phyloP scores from a whole-genome alignment of 1,140 invertebrate genomes.

The Melitaea cinxia region DNA sequence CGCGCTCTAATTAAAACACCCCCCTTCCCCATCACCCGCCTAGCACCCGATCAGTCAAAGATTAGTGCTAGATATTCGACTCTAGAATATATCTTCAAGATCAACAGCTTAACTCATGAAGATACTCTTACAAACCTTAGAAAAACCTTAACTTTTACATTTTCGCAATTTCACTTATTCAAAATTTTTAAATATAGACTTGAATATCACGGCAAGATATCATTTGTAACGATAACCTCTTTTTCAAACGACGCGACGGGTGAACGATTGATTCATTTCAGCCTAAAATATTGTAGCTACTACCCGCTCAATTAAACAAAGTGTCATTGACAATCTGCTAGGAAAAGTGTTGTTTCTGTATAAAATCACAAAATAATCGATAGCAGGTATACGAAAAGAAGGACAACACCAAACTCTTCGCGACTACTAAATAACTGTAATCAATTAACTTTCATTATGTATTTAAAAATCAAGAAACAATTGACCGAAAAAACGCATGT shows the following conservation, averaged over 20 bases:
- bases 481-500: not conserved
- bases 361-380: too few relatives aligned
- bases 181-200: too few relatives aligned
- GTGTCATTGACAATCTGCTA: too few relatives aligned
- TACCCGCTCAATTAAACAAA: too few relatives aligned
- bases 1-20: conserved; percentile 72
- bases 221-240: too few relatives aligned
- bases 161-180: too few relatives aligned
- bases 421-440: not conserved
- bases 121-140: not conserved
- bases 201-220: too few relatives aligned
- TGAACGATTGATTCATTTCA: too few relatives aligned
- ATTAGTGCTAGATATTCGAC: conserved; percentile 2
- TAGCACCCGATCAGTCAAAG: conserved; percentile 31
- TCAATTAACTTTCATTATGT: not conserved
- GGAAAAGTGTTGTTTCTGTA: too few relatives aligned
- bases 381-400: not conserved
- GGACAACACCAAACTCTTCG: not conserved
- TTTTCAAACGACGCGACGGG: too few relatives aligned
- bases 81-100: not conserved
- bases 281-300: too few relatives aligned
- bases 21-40: conserved; percentile 35
- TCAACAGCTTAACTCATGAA: not conserved
- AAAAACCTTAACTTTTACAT: not conserved
- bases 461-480: not conserved